Percentiles rank a stretch among this genome's conserved stretches.
These are phyloP conservation scores for Mesoligia furuncula DNA, from an alignment of 2,888 invertebrate species.

Conservation along the genomic window DNA sequence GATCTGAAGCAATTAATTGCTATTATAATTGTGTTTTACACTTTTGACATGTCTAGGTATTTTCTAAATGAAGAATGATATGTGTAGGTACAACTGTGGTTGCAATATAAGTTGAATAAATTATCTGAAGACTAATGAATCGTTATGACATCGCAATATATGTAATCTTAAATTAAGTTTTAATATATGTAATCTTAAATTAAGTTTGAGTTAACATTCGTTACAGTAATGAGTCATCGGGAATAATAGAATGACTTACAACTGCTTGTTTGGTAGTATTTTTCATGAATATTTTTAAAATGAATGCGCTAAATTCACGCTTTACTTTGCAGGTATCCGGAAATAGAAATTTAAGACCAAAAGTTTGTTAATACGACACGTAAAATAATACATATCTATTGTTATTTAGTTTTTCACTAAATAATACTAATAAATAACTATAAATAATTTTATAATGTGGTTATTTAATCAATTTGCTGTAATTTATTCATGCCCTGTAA, in stretches of 20 bases:
- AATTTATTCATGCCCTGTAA: constrained; percentile 10
- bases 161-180: not conserved
- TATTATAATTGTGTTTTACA: constrained; percentile 46
- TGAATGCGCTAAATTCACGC: not conserved
- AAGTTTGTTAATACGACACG: not conserved
- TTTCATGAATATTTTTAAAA: not conserved
- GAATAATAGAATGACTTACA: not conserved
- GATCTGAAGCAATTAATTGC: constrained; percentile 53
- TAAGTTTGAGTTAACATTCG: not conserved
- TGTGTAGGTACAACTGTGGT: not conserved
- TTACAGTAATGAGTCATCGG: not conserved
- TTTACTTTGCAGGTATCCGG: not conserved
- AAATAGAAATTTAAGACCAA: not conserved
- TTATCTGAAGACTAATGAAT: not conserved
- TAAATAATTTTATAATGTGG: not conserved
- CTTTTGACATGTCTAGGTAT: constrained; percentile 22
- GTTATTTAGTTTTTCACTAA: not conserved
- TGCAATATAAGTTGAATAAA: not conserved
- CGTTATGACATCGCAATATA: not conserved
- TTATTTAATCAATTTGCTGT: not conserved
- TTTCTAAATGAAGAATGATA: constrained; percentile 21
- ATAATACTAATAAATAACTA: not conserved
- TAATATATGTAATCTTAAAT: not conserved
- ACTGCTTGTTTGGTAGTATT: not conserved
- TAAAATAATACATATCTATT: not conserved